Evolutionary conservation across 2,113 vertebrate genomes (phyloP).

Genomic region (Sander vitreus): DNA sequence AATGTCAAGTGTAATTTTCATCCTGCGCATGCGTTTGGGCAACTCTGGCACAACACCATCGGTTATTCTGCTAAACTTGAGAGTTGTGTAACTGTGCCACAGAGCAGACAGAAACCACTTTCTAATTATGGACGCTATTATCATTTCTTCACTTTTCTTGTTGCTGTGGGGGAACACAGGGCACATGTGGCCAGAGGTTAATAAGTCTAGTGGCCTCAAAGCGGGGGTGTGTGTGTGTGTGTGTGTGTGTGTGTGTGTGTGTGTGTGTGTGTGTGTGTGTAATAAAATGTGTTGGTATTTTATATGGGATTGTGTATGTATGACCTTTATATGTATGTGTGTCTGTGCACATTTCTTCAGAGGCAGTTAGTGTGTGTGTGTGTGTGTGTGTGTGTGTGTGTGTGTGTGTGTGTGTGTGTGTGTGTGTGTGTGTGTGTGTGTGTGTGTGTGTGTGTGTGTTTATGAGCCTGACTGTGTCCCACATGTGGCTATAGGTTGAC

Average conservation of each 20-base stretch:
- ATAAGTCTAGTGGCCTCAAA: constrained; percentile 56
- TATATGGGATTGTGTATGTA: constrained; percentile 50
- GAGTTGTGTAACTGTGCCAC: constrained; percentile 35
- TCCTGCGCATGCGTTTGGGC: constrained; percentile 2
- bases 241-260: constrained; percentile 6
- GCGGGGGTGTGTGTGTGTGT: constrained; percentile 24
- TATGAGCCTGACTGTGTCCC: constrained; percentile 70
- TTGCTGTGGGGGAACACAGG: constrained; percentile 23
- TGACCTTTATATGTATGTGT: constrained; percentile 54
- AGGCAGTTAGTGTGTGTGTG: constrained; percentile 34
- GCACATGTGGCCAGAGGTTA: constrained; percentile 71
- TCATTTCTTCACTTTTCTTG: constrained; percentile 36
- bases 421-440: constrained; percentile 27
- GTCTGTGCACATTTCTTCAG: constrained; percentile 20
- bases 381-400: constrained; percentile 19
- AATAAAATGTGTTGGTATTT: constrained; percentile 53
- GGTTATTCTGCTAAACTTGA: constrained; percentile 16
- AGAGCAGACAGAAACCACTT: constrained; percentile 33
- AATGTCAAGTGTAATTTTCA: constrained; percentile 47
- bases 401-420: constrained; percentile 40
- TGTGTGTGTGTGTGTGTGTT: constrained; percentile 30
- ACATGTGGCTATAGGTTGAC: constrained; percentile 75
- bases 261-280: constrained; percentile 8
- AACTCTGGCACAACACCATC: neutral
- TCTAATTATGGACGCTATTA: constrained; percentile 27